Conservation (phyloP, 2,888 invertebrate genomes). For the Apamea sordens region DNA sequence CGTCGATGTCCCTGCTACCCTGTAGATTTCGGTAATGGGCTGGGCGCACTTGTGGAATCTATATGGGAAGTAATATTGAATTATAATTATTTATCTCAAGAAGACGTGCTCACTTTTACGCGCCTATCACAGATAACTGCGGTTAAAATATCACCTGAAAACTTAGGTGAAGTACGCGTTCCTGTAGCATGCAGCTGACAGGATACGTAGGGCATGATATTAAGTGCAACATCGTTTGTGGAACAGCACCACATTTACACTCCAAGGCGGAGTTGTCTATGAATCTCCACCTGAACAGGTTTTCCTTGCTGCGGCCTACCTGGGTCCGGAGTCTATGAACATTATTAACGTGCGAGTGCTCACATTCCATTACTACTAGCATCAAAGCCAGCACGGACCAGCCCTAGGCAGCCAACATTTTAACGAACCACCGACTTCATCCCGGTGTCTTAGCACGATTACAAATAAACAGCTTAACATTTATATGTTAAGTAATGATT, state of each 20-base stretch:
- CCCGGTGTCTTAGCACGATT: conserved; percentile 46
- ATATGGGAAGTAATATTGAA: not conserved
- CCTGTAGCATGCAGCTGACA: not conserved
- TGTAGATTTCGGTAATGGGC: not conserved
- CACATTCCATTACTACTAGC: not conserved
- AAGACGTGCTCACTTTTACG: not conserved
- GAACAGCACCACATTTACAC: not conserved
- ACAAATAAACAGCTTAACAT: conserved; percentile 63
- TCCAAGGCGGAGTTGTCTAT: not conserved
- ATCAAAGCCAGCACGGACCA: conserved; percentile 10
- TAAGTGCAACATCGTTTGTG: not conserved
- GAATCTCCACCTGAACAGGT: not conserved
- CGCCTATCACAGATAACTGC: not conserved
- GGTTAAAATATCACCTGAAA: too few relatives aligned
- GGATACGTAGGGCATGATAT: not conserved
- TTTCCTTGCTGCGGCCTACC: not conserved
- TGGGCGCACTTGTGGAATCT: not conserved
- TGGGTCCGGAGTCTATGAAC: not conserved
- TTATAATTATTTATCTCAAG: not conserved
- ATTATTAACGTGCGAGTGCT: not conserved
- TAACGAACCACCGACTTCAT: conserved; percentile 50
- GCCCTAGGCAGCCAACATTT: conserved; percentile 27
- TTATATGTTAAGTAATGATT: conserved; percentile 65
- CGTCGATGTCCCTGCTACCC: too few relatives aligned
- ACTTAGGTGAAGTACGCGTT: not conserved